Percentiles rank a stretch among this genome's conserved stretches.
phyloP scores from a whole-genome alignment of 2,113 vertebrate genomes.

The Nematolebias whitei region DNA sequence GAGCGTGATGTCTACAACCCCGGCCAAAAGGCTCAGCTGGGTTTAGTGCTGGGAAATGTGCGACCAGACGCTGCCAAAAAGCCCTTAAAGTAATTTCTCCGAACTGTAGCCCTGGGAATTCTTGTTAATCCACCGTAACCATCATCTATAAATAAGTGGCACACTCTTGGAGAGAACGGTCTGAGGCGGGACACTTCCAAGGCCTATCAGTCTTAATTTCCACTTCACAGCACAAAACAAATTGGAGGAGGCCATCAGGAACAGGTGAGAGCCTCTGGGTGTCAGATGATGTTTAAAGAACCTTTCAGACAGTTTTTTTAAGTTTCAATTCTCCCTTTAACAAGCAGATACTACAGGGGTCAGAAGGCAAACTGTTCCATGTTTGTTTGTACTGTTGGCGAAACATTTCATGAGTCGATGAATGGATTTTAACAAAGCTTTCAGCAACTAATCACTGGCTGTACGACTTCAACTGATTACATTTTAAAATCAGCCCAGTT shows the following conservation, averaged over 20 bases:
- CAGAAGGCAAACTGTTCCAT: conserved; percentile 9
- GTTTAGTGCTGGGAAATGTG: conserved; percentile 67
- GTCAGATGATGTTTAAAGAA: conserved; percentile 30
- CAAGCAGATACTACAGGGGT: conserved; percentile 3
- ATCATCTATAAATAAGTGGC: conserved; percentile 73
- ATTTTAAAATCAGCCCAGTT: too few relatives aligned
- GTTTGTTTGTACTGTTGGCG: too few relatives aligned
- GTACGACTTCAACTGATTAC: too few relatives aligned
- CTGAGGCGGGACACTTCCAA: conserved; percentile 62
- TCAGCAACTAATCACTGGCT: too few relatives aligned
- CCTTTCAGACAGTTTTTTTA: conserved; percentile 20
- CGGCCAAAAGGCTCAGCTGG: conserved; percentile 69
- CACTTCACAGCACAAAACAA: conserved; percentile 65
- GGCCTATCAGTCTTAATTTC: conserved; percentile 71
- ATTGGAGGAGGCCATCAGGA: conserved; percentile 61
- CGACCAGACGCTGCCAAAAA: conserved; percentile 65
- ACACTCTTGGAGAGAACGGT: conserved; percentile 56
- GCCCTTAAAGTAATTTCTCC: conserved; percentile 68
- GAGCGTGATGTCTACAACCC: conserved; percentile 46
- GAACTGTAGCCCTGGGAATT: conserved; percentile 68
- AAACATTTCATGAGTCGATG: too few relatives aligned
- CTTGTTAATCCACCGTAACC: conserved; percentile 70
- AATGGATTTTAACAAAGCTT: too few relatives aligned
- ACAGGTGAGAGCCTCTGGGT: conserved; percentile 44
- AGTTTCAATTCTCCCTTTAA: conserved; percentile 23